Percentiles rank a stretch among this genome's conserved stretches.
These are phyloP conservation scores for Leptonema lineaticorne DNA, from an alignment of 1,140 invertebrate species.

Conservation along the genomic window DNA sequence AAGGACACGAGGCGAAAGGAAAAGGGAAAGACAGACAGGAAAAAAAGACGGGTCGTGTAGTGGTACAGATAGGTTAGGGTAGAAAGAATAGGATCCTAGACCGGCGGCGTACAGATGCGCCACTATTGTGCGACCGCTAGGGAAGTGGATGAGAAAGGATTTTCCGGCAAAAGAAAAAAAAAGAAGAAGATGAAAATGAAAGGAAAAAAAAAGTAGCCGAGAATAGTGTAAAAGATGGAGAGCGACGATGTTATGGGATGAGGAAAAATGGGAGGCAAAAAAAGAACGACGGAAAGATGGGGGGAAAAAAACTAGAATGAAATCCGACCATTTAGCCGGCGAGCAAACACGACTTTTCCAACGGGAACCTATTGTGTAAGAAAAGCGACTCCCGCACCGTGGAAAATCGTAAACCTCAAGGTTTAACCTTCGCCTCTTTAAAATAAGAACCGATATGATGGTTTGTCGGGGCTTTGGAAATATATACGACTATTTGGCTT, in stretches of 20 bases:
- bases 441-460: too few species aligned
- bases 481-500: too few species aligned
- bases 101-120: neutral
- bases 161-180: neutral
- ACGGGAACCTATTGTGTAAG: constrained; percentile 12
- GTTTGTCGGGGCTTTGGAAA: too few species aligned
- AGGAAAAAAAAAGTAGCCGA: too few species aligned
- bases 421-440: too few species aligned
- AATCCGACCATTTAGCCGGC: constrained; percentile 23
- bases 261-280: constrained; percentile 2
- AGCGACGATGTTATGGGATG: neutral
- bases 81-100: neutral
- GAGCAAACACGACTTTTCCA: constrained; percentile 28
- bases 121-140: neutral
- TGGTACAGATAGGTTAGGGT: neutral
- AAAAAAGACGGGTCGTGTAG: too few species aligned
- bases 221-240: too few species aligned
- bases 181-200: too few species aligned
- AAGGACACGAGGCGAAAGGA: too few species aligned
- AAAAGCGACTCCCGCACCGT: neutral
- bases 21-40: too few species aligned
- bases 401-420: neutral
- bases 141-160: neutral
- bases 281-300: neutral
- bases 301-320: constrained; percentile 7